Percentiles rank a stretch among this genome's conserved stretches.
phyloP scores from a whole-genome alignment of 2,113 vertebrate genomes.

The Antidorcas marsupialis region DNA sequence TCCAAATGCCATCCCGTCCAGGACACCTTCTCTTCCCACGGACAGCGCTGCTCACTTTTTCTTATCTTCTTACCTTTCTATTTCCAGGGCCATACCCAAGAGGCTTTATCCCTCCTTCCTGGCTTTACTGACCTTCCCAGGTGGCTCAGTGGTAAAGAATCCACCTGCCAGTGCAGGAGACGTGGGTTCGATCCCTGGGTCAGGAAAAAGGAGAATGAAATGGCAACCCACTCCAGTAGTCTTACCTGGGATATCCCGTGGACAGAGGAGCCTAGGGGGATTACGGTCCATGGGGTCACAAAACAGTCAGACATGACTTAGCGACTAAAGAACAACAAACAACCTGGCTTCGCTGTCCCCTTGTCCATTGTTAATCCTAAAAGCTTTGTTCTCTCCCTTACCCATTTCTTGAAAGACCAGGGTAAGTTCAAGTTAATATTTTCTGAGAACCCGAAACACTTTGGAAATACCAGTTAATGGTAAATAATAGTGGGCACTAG shows the following conservation, averaged over 20 bases:
- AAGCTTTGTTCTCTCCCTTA: neutral
- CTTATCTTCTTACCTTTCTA: neutral
- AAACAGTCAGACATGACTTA: neutral
- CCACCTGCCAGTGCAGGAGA: neutral
- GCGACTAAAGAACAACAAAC: neutral
- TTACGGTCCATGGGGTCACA: neutral
- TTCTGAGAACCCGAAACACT: neutral
- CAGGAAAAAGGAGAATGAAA: neutral
- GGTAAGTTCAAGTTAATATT: neutral
- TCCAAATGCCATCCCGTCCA: neutral
- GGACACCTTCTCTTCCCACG: neutral
- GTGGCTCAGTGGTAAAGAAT: neutral
- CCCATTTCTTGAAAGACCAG: neutral
- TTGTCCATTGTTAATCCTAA: neutral
- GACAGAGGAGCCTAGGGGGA: neutral
- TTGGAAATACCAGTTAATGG: neutral
- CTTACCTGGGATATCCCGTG: neutral
- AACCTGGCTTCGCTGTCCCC: neutral
- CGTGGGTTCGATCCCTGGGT: neutral
- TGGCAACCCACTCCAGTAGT: neutral
- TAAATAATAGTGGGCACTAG: rapidly evolving
- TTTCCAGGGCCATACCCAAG: neutral
- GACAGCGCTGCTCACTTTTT: neutral
- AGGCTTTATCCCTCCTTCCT: neutral
- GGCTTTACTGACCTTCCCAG: neutral